Percentiles rank a stretch among this genome's conserved stretches.
Evolutionary conservation across 2,797 vertebrate genomes (phyloP).

Genomic region (Myioborus melanocephalus): DNA sequence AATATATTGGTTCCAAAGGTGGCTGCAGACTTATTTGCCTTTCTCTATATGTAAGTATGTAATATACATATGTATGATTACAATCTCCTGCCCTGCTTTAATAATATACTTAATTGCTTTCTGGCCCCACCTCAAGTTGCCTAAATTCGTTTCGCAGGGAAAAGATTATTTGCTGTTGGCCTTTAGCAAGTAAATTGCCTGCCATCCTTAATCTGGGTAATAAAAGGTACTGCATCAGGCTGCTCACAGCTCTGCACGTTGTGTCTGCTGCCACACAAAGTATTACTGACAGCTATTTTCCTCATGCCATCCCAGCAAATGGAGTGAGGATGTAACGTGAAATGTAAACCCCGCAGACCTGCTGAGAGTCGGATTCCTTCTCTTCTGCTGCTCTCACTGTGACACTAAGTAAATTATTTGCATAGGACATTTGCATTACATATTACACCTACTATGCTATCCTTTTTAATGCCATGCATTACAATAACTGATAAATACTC

Average conservation of each 20-base stretch:
- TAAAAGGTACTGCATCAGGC: slow-evolving; percentile 4
- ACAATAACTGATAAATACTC: neutral
- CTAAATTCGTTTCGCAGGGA: slow-evolving; percentile 21
- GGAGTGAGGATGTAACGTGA: neutral
- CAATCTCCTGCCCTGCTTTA: neutral
- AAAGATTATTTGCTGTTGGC: slow-evolving; percentile 8
- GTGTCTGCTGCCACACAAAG: neutral
- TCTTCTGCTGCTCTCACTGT: neutral
- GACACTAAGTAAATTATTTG: slow-evolving; percentile 9
- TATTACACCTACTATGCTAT: neutral
- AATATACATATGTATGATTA: slow-evolving; percentile 19
- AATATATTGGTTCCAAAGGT: neutral
- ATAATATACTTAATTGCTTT: neutral
- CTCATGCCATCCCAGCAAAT: neutral
- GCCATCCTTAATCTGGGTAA: slow-evolving; percentile 5
- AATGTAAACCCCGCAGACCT: neutral
- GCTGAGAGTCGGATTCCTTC: neutral
- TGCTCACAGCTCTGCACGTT: neutral
- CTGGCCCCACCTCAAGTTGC: slow-evolving; percentile 5
- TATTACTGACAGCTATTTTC: slow-evolving; percentile 22
- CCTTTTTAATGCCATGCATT: neutral
- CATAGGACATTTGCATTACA: neutral
- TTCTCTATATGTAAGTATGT: neutral
- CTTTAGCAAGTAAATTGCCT: slow-evolving; percentile 25
- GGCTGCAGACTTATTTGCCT: slow-evolving; percentile 10